Conservation (phyloP, 2,888 invertebrate species). For the Biston betularia region DNA sequence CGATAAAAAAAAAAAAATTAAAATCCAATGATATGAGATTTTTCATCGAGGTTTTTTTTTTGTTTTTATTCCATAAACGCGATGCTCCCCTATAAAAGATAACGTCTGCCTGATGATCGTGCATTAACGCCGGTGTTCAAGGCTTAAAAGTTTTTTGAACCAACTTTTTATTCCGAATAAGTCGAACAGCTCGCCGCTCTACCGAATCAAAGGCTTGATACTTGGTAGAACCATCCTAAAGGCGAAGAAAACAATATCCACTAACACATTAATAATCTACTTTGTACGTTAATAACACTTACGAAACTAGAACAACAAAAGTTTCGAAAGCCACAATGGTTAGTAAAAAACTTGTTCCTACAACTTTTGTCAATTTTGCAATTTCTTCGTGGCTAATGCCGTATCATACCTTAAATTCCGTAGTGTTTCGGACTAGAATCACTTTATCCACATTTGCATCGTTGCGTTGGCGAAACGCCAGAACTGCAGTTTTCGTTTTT, state of each 20-base stretch:
- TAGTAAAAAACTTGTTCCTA: conserved; percentile 66
- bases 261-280: conserved; percentile 3
- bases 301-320: conserved; percentile 35
- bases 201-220: too few relatives aligned
- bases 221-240: too few relatives aligned
- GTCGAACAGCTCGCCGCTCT: too few relatives aligned
- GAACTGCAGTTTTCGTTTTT: conserved; percentile 28
- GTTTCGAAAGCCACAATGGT: conserved; percentile 53
- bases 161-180: too few relatives aligned
- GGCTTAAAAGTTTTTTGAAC: too few relatives aligned
- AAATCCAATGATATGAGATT: too few relatives aligned
- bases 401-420: conserved; percentile 57
- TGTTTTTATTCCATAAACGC: too few relatives aligned
- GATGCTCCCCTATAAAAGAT: too few relatives aligned
- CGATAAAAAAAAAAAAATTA: too few relatives aligned
- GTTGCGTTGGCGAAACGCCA: conserved; percentile 61
- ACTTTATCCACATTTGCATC: conserved; percentile 66
- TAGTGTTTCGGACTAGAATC: conserved; percentile 61
- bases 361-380: conserved; percentile 68
- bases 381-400: conserved; percentile 58
- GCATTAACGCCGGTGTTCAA: too few relatives aligned
- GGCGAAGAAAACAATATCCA: conserved; percentile 1
- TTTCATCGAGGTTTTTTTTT: too few relatives aligned
- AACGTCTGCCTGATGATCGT: too few relatives aligned
- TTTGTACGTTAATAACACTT: conserved; percentile 5